A percentile compares a stretch with the other conserved stretches of the same genome.
These are phyloP conservation scores for Crenichthys baileyi DNA, from an alignment of 2,797 vertebrate species.

Conservation along the genomic window DNA sequence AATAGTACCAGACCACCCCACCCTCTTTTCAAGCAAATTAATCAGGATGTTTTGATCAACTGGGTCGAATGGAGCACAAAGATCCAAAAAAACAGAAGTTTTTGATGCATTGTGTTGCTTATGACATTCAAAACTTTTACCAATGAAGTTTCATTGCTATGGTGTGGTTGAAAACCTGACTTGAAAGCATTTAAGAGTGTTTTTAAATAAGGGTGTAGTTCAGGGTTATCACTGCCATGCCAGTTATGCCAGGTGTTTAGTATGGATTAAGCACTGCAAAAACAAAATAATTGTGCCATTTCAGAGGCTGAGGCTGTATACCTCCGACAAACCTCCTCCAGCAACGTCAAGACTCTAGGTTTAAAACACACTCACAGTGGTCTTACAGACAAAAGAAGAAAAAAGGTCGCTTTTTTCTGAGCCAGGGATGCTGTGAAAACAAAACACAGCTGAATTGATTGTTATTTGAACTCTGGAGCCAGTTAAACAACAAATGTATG, in stretches of 20 bases:
- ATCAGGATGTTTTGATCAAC: not conserved
- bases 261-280: conserved; percentile 62
- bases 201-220: not conserved
- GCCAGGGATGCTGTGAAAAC: not conserved
- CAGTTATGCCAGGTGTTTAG: conserved; percentile 63
- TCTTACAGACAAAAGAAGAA: conserved; percentile 23
- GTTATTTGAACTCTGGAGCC: not conserved
- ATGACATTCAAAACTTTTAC: not conserved
- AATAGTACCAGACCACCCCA: not conserved
- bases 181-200: not conserved
- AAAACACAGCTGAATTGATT: not conserved
- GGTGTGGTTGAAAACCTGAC: not conserved
- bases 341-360: conserved; percentile 42
- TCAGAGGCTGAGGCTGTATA: conserved; percentile 67
- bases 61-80: not conserved
- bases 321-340: conserved; percentile 68
- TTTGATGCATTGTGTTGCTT: not conserved
- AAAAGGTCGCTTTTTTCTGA: not conserved
- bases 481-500: not conserved
- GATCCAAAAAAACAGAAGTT: not conserved
- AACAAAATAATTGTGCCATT: conserved; percentile 70
- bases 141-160: not conserved
- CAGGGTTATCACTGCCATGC: conserved; percentile 6
- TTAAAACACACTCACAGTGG: conserved; percentile 4
- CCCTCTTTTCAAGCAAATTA: not conserved